These are phyloP conservation scores for Atrina japonica DNA, from an alignment of 2,888 invertebrate species.

Conservation along the genomic window DNA sequence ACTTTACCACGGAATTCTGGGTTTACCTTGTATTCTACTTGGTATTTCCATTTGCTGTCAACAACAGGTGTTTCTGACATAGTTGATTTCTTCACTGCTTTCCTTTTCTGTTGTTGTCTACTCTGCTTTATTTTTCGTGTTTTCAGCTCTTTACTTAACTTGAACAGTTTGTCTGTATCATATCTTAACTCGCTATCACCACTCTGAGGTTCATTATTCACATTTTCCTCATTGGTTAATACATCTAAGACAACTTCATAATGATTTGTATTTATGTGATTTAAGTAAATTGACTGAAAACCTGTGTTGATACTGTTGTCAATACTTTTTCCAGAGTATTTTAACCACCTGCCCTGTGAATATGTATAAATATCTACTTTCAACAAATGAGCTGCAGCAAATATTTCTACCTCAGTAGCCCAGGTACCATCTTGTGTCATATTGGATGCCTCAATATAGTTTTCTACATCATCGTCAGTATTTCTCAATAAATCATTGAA, in stretches of 20 bases:
- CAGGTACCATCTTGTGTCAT: slow-evolving; percentile 23
- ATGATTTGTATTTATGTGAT: slow-evolving; percentile 31
- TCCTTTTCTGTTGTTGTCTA: background rate
- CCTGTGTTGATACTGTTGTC: background rate
- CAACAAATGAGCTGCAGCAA: slow-evolving; percentile 17
- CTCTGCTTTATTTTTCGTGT: background rate
- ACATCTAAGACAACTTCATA: slow-evolving; percentile 28
- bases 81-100: background rate
- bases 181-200: no score
- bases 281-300: slow-evolving; percentile 25
- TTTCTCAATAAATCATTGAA: slow-evolving; percentile 8
- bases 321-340: slow-evolving; percentile 14
- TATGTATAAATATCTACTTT: slow-evolving; percentile 25
- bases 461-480: slow-evolving; percentile 1
- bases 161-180: no score
- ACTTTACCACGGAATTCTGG: background rate
- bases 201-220: no score
- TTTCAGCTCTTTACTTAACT: background rate
- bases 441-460: slow-evolving; percentile 2
- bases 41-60: no score
- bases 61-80: no score
- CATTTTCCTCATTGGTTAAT: background rate
- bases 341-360: slow-evolving; percentile 16
- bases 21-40: background rate
- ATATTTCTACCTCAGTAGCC: slow-evolving; percentile 31